phyloP scores from a whole-genome alignment of 2,888 invertebrate species.

The Sinodicranocentrus sp. region DNA sequence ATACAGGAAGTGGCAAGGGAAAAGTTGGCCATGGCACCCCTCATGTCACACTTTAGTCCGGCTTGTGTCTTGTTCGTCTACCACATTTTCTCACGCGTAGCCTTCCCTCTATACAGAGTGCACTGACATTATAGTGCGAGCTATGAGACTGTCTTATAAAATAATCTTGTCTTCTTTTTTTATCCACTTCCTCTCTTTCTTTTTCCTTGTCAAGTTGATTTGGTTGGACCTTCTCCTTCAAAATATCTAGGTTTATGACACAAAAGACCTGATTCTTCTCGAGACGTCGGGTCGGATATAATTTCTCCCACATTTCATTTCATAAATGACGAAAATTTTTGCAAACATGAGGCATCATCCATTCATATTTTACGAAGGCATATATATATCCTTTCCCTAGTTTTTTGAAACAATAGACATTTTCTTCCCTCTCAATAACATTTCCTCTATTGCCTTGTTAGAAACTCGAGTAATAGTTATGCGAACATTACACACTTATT shows the following conservation, averaged over 20 bases:
- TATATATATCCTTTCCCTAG: background rate
- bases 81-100: conserved; percentile 10
- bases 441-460: conserved; percentile 40
- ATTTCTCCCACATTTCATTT: background rate
- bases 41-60: conserved; percentile 11
- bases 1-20: conserved; percentile 4
- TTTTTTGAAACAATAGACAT: background rate
- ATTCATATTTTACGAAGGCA: background rate
- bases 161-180: no score
- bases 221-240: background rate
- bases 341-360: background rate
- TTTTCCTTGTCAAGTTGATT: background rate
- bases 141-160: no score
- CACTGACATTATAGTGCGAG: background rate
- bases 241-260: conserved; percentile 61
- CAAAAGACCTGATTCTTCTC: conserved; percentile 45
- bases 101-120: background rate
- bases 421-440: conserved; percentile 41
- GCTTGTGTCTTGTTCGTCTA: background rate
- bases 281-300: background rate
- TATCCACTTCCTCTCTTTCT: background rate
- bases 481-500: background rate
- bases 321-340: background rate
- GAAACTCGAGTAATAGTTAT: background rate
- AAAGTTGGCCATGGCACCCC: conserved; percentile 2